A percentile compares a stretch with the other conserved stretches of the same genome.
phyloP scores from a whole-genome alignment of 1,140 invertebrate species.

The Rhyacophila brunnea region DNA sequence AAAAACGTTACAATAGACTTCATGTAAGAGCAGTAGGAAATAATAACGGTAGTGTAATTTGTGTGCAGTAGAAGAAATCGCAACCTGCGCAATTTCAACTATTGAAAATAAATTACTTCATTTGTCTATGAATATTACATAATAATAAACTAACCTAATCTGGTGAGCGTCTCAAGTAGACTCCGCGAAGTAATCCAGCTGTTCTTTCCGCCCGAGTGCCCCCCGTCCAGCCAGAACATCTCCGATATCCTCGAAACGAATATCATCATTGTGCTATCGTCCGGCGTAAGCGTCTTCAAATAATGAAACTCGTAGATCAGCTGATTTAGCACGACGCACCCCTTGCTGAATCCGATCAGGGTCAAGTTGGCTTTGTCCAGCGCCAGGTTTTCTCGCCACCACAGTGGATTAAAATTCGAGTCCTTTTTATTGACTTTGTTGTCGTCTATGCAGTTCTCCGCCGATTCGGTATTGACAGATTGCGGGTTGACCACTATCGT shows the following conservation, averaged over 20 bases:
- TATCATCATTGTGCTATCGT: conserved; percentile 57
- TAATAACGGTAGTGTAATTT: no score
- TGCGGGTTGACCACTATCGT: conserved; percentile 26
- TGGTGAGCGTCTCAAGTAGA: conserved; percentile 67
- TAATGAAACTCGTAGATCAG: conserved; percentile 81
- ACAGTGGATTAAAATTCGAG: conserved; percentile 29
- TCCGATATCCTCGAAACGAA: conserved; percentile 63
- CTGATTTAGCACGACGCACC: conserved; percentile 89
- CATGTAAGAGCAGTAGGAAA: no score
- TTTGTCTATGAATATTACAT: no score
- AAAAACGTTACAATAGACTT: no score
- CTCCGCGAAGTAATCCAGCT: conserved; percentile 79
- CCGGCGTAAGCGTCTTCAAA: conserved; percentile 63
- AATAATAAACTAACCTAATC: conserved; percentile 57
- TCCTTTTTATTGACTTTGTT: conserved; percentile 22
- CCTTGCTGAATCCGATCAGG: conserved; percentile 87
- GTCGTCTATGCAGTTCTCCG: conserved; percentile 6
- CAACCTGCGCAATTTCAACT: no score
- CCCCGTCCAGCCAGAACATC: conserved; percentile 87
- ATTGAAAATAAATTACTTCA: no score
- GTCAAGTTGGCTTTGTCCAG: conserved; percentile 54
- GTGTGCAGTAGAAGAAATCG: no score
- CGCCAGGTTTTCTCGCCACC: conserved; percentile 49
- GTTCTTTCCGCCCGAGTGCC: conserved; percentile 78
- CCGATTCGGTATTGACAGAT: conserved; percentile 10